Base-by-base conservation (phyloP, 2,888 invertebrate genomes). In the Coelopa pilipes region DNA sequence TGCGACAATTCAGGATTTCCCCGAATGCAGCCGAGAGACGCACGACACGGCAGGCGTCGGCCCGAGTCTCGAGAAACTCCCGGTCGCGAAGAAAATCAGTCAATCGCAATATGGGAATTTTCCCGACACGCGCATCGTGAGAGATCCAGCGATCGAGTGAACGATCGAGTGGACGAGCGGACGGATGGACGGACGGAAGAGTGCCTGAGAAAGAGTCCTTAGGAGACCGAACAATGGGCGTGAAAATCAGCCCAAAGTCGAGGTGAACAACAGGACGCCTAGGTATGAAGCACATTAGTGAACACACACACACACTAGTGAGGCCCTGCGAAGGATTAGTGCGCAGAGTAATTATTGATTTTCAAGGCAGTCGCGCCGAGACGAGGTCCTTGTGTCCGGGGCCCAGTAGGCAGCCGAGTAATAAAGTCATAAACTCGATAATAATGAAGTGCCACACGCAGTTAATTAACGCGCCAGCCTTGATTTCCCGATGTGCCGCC, bases 381-480 rank as follows among this genome's bases (percentile, higher is more conserved):
- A 17, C 46, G 50, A 71, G 63, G 63, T 63, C 21, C 50, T 55
- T 50, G 19, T 17, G 19, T 71, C 55, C 17, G 12, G 34, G 1
- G 47, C 47, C 46, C 19, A 15, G 55, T 57, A 53, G 10, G 66
- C 24, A 49, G 50, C 5, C 12, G 4, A 24, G 21, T 66, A 76
- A 74, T 76, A 76, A 76, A 78, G 65, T 71, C 72, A 77, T 75
- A 69, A 73, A 75, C 45, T 67, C 59, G 71, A 63, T 70, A 75
- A 84, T 83, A 82, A 83, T 83, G 80, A 80, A 82, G 79, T 85
- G 85, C 85, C 84, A 85, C 84, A 84, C 85, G 82, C 85, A 85
- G 83, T 81, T 85, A 83, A 85, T 85, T 81, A 77, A 59, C 19
- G 55, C 13, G 17, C 47, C 19, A 21, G 12, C 45, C 34, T 10